Conservation (phyloP, 2,113 vertebrate species). For the Malurus elegans region DNA sequence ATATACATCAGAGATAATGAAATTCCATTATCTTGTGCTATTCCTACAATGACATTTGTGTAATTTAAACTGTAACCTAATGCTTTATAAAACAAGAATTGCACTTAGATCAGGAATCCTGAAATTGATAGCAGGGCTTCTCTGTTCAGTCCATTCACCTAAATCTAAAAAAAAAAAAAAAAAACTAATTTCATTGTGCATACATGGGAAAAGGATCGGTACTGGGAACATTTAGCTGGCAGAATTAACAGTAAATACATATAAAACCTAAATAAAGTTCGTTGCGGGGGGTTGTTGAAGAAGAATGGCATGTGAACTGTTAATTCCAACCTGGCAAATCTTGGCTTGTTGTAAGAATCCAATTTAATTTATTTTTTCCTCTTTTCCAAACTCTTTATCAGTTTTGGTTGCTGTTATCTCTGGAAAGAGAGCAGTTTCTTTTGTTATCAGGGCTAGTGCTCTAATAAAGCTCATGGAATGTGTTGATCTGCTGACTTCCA, state of each 20-base stretch:
- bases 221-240: neutral
- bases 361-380: neutral
- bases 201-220: neutral
- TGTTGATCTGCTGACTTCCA: neutral
- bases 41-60: neutral
- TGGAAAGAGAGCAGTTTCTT: neutral
- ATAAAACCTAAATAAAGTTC: neutral
- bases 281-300: neutral
- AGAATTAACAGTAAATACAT: neutral
- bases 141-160: neutral
- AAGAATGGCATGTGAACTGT: neutral
- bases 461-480: neutral
- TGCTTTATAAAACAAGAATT: neutral
- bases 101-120: neutral
- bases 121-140: neutral
- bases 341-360: neutral
- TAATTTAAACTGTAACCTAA: neutral
- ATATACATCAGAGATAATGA: neutral
- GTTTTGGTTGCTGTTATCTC: neutral
- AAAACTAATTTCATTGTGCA: neutral
- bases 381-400: neutral
- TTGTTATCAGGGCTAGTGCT: neutral
- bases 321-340: neutral
- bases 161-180: neutral
- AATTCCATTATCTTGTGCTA: neutral